phyloP scores from a whole-genome alignment of 2,797 vertebrate genomes.

The Muscicapa striata region DNA sequence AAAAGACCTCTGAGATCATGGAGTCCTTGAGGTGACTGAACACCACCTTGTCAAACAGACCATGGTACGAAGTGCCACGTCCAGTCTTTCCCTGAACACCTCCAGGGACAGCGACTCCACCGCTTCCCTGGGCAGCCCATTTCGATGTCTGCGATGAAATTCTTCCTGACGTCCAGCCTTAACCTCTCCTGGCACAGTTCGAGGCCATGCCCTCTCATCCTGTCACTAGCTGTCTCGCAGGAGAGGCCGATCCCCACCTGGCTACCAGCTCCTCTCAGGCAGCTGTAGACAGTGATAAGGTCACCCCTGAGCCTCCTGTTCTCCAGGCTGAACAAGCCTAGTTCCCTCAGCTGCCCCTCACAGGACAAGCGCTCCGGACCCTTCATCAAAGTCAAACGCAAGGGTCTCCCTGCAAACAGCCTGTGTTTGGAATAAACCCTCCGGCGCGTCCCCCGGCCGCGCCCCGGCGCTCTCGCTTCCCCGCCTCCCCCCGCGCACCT shows the following conservation, averaged over 20 bases:
- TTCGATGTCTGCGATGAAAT: background rate
- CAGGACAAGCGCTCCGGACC: background rate
- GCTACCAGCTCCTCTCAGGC: background rate
- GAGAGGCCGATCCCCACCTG: background rate
- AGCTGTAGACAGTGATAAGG: rapidly evolving
- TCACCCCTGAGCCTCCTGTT: background rate
- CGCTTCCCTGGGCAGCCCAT: background rate
- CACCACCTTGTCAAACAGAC: background rate
- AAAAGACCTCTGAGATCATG: background rate
- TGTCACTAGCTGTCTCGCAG: rapidly evolving
- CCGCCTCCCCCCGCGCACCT: background rate
- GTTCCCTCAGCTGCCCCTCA: background rate
- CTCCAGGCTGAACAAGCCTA: background rate
- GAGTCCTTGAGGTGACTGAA: background rate
- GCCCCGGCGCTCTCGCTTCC: no score
- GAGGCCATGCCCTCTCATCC: background rate
- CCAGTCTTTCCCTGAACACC: background rate
- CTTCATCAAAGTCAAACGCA: background rate
- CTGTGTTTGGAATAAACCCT: background rate
- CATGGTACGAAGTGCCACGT: background rate
- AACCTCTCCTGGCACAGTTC: background rate
- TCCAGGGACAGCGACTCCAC: background rate
- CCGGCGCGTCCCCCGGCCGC: background rate
- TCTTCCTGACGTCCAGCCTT: background rate
- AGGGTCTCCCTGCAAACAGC: no score